These are phyloP conservation scores for Monomorium pharaonis DNA, from an alignment of 1,140 invertebrate species.

Conservation along the genomic window DNA sequence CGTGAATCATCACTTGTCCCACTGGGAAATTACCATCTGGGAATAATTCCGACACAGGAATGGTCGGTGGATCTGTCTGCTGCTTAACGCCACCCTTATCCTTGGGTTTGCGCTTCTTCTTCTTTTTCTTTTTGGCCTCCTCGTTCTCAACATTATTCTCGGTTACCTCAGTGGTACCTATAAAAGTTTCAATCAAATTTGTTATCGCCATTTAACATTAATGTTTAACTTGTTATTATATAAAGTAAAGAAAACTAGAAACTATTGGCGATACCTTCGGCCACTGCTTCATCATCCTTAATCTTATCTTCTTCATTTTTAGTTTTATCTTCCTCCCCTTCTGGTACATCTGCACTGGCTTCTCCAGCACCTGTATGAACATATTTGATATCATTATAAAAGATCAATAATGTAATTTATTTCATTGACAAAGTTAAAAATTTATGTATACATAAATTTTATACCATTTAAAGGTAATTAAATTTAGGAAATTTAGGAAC, in stretches of 20 bases:
- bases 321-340: slow-evolving; percentile 77
- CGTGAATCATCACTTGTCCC: slow-evolving; percentile 93
- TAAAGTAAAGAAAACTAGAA: not conserved
- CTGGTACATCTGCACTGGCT: slow-evolving; percentile 83
- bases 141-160: slow-evolving; percentile 82
- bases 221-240: not conserved
- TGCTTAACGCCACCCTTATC: slow-evolving; percentile 84
- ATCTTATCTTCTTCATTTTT: slow-evolving; percentile 78
- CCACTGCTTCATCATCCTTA: slow-evolving; percentile 73
- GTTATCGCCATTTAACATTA: not conserved
- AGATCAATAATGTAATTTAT: not conserved
- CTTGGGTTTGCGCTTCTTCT: slow-evolving; percentile 86
- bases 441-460: not conserved
- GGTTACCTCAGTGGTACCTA: slow-evolving; percentile 27
- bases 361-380: slow-evolving; percentile 80
- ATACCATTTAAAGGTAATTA: not conserved
- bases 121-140: slow-evolving; percentile 88
- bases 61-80: slow-evolving; percentile 94
- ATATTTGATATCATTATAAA: not conserved
- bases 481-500: not conserved
- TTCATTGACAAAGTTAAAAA: not conserved
- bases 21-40: slow-evolving; percentile 93
- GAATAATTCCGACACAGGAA: slow-evolving; percentile 94
- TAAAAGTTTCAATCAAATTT: not conserved
- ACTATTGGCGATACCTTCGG: slow-evolving; percentile 64